These are phyloP conservation scores for Anastrepha obliqua DNA, from an alignment of 1,140 invertebrate species.

Conservation along the genomic window DNA sequence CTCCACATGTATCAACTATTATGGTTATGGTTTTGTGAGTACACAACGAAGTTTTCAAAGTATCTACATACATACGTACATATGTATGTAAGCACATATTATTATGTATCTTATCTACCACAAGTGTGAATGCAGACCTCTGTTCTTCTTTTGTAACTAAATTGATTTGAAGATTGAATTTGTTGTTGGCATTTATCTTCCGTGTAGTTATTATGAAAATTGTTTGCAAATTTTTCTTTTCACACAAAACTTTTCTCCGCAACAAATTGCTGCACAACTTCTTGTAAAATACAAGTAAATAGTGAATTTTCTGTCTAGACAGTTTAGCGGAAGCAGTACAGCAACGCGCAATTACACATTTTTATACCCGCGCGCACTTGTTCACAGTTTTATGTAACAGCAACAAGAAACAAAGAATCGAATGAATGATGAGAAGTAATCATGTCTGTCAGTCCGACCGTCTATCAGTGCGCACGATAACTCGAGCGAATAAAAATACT, in stretches of 20 bases:
- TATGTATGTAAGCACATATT: too few relatives aligned
- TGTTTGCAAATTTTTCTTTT: conserved; percentile 13
- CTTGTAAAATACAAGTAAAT: background rate
- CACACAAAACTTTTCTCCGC: background rate
- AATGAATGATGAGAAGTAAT: too few relatives aligned
- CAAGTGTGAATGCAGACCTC: background rate
- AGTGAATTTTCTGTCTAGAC: conserved; percentile 18
- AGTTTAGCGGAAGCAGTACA: background rate
- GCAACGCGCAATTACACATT: conserved; percentile 1
- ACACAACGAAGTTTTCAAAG: too few relatives aligned
- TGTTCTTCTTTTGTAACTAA: background rate
- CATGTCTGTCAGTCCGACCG: too few relatives aligned
- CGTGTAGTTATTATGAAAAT: background rate
- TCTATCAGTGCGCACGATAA: too few relatives aligned
- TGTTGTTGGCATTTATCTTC: background rate
- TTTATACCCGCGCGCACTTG: too few relatives aligned
- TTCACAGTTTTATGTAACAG: too few relatives aligned
- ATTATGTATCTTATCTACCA: background rate
- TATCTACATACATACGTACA: too few relatives aligned
- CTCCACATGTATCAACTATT: too few relatives aligned
- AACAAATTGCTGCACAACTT: conserved; percentile 30
- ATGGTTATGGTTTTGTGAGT: too few relatives aligned
- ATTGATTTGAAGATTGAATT: background rate
- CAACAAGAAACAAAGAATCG: too few relatives aligned
- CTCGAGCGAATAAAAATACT: too few relatives aligned